Evolutionary conservation across 2,113 vertebrate genomes (phyloP).

Genomic region (Aegithalos caudatus): DNA sequence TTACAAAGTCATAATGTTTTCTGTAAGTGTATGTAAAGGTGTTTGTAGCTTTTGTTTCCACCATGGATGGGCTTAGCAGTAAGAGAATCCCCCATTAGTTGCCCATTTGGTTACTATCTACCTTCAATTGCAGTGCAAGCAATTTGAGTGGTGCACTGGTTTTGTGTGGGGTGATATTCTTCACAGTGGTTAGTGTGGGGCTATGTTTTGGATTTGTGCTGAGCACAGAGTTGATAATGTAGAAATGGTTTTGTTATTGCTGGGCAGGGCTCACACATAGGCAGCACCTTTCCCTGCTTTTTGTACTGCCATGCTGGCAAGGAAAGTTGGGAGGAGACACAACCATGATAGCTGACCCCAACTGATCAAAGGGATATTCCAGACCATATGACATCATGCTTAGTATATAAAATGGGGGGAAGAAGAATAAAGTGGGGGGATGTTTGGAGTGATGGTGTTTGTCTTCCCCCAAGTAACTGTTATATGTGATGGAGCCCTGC

Average conservation of each 20-base stretch:
- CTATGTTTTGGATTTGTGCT: not conserved
- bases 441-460: not conserved
- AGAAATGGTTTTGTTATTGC: not conserved
- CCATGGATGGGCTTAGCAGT: not conserved
- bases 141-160: not conserved
- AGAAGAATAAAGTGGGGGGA: not conserved
- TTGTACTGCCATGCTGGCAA: not conserved
- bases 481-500: rapidly evolving
- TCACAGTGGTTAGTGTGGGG: not conserved
- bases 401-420: not conserved
- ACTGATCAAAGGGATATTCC: not conserved
- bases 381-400: not conserved
- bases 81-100: not conserved
- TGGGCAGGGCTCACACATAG: not conserved
- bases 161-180: not conserved
- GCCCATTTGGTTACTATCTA: not conserved
- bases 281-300: not conserved
- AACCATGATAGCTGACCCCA: not conserved
- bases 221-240: not conserved
- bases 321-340: not conserved
- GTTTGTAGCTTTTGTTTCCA: not conserved
- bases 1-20: not conserved
- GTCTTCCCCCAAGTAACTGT: not conserved
- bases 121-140: not conserved
- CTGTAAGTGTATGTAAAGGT: not conserved